Evolutionary conservation across 2,888 invertebrate species (phyloP), one percentile per base, ranked within the genome.

Genomic region (Venusia cambrica): DNA sequence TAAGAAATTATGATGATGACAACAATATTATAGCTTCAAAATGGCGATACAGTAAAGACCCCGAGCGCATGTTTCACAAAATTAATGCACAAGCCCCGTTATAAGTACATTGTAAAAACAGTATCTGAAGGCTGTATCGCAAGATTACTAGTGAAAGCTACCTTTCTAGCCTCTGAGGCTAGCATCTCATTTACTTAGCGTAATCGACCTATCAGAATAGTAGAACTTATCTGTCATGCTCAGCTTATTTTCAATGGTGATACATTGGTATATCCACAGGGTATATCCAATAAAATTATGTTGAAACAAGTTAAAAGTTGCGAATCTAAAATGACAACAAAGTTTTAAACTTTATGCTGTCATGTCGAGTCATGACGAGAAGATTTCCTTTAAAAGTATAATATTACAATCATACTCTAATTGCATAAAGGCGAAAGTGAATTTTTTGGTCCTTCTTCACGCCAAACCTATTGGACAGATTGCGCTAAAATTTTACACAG

Each of bases 111-210:
- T 50, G 49, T 48, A 46, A 48, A 51, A 45, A 51, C 51, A 45
- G 42, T 47, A 55, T 48, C 51, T 38, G 31, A 34, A 38, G 12
- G 27, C 27, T 41, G 28, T 36, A 53, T 59, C 51, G 39, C 42
- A 45, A 54, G 49, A 55, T 58, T 47, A 48, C 33, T 14, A 30
- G 51, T 35, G 53, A 56, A 54, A 58, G 57, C 48, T 34, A 39
- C 48, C 56, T 61, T 55, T 57, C 57, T 53, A 51, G 41, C 44
- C 50, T 57, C 28, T 29, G 17, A 52, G 53, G 45, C 39, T 33
- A 32, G 53, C 61, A 53, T 60, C 57, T 55, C 62, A 59, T 62
- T 62, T 62, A 54, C 54, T 45, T 45, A 35, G 35, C 38, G 44
- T 54, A 61, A 61, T 62, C 57, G 54, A 54, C 38, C 49, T 48